Base-by-base conservation (phyloP, 1,140 invertebrate species). In the Solenopsis fugax region DNA sequence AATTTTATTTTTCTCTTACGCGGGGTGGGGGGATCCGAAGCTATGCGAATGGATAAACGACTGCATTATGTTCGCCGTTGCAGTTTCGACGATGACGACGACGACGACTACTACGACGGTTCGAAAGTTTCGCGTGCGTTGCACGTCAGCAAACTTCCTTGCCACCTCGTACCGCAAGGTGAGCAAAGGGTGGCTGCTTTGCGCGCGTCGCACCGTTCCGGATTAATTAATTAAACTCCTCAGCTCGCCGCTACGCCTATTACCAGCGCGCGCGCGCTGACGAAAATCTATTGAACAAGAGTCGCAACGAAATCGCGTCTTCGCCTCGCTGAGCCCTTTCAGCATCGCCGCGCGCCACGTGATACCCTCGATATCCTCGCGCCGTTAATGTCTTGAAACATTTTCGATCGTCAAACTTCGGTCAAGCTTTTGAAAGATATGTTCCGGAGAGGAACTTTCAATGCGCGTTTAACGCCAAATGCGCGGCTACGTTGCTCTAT, bases 151-250 rank as follows among this genome's bases (percentile, higher is more conserved):
- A 18, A 84, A 75, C 67, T 84, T 48, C 24, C 4, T 41, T 41
- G 54, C 67, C 80, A 34, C 54, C 80, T 73, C 13, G 24, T 21
- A 58, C 80, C 67, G 37, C 80, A 84, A n/a, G 24, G 52, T 48
- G 80, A 82, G 62, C 48, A 58, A 37, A 48, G 54, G 80, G 24
- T 73, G 58, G 80, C 80, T 64, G 67, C 54, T 87, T 75, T 73
- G 65, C 78, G 56, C 62, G 67, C 76, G 73, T 60, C 52, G 10
- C 41, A 34, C 29, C 34, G 52, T 56, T 65, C 41, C 56, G 34
- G 54, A 89, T 73, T 88, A 87, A 88, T 90, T 89, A 88, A 88
- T 89, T 77, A 89, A 64, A 85, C 48, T 87, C 13, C 52, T 60
- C 52, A 21, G 10, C 48, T 69, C 65, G n/a, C 6, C 48, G 24